Percentiles rank a stretch among this genome's conserved stretches.
Conservation (phyloP, 2,113 vertebrate species). For the Neodon shergylaensis region DNA sequence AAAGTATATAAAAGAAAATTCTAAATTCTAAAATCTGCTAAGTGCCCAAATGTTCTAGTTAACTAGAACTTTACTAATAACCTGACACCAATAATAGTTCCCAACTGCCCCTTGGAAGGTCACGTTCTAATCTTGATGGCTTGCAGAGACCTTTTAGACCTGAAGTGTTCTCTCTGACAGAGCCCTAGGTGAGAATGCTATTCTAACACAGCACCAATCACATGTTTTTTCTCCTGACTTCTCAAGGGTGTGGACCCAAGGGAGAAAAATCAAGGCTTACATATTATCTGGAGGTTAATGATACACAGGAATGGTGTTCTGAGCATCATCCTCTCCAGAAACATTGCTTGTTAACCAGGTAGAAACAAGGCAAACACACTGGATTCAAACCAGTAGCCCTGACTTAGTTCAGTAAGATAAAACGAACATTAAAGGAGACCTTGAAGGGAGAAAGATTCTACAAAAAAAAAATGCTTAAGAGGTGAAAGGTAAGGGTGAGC, state of each 20-base stretch:
- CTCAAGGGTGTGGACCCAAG: slow-evolving; percentile 33
- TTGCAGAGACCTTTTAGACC: slow-evolving; percentile 27
- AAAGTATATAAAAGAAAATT: background rate
- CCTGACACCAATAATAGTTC: background rate
- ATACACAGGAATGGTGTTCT: background rate
- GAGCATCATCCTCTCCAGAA: background rate
- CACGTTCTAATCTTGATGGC: background rate
- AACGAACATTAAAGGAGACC: background rate
- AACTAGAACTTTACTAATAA: background rate
- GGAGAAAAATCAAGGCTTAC: background rate
- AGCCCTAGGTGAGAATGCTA: slow-evolving; percentile 55
- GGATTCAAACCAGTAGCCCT: slow-evolving; percentile 42
- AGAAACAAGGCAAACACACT: slow-evolving; percentile 20
- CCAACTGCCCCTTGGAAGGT: background rate
- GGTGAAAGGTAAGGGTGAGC: background rate
- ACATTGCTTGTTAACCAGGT: background rate
- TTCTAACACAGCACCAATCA: slow-evolving; percentile 39
- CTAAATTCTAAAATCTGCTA: background rate
- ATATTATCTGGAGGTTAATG: slow-evolving; percentile 51
- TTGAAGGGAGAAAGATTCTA: slow-evolving; percentile 36
- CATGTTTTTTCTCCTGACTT: slow-evolving; percentile 63
- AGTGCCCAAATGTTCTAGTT: background rate
- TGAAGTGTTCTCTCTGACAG: slow-evolving; percentile 2
- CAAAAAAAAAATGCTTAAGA: slow-evolving; percentile 48
- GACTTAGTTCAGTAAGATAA: slow-evolving; percentile 16